Conservation (phyloP, 2,797 vertebrate genomes). For the Peromyscus nudipes region DNA sequence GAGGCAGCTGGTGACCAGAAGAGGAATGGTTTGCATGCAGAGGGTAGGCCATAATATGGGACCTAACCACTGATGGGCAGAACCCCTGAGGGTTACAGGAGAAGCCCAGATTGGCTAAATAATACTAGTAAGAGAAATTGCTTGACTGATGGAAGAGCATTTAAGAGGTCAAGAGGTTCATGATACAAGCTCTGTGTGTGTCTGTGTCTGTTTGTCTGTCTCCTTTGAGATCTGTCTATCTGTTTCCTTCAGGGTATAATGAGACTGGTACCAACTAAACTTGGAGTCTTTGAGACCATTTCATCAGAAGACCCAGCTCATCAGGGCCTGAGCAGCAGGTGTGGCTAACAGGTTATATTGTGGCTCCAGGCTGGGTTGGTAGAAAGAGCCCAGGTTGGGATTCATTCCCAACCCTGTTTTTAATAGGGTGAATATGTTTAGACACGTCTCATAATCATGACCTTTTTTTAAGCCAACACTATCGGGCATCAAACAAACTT, state of each 20-base stretch:
- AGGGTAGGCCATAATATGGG: neutral
- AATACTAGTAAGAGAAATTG: neutral
- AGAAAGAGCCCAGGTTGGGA: neutral
- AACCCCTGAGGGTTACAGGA: neutral
- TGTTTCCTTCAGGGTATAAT: neutral
- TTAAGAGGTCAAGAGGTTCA: neutral
- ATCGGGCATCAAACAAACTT: neutral
- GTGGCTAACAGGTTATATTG: neutral
- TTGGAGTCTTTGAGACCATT: neutral
- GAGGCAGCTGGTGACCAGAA: neutral
- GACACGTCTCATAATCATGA: constrained; percentile 8
- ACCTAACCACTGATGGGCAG: neutral
- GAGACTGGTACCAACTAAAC: neutral
- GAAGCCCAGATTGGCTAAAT: neutral
- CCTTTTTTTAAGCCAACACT: constrained; percentile 4
- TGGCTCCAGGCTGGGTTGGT: neutral
- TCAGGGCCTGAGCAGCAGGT: neutral
- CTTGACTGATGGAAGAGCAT: neutral
- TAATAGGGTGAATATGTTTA: constrained; percentile 34
- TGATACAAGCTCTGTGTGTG: neutral
- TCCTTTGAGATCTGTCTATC: neutral
- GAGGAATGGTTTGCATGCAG: neutral
- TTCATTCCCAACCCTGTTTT: neutral
- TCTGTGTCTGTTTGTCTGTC: no score
- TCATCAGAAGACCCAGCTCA: neutral